Base-by-base conservation (phyloP, 2,113 vertebrate genomes). In the Cariama cristata region DNA sequence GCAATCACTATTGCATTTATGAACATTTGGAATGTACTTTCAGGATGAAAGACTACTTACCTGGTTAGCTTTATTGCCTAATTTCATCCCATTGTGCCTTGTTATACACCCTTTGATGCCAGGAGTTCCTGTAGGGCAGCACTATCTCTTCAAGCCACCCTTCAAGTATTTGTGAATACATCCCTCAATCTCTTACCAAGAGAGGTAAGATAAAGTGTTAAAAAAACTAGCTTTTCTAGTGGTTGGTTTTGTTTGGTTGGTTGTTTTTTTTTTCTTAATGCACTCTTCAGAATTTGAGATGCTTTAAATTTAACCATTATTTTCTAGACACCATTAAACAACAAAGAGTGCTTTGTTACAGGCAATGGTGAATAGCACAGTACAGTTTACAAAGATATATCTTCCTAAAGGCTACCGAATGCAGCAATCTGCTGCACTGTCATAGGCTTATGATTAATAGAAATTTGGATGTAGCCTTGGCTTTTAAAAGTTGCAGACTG, bases 151-250 rank as follows among this genome's bases (percentile, higher is more conserved):
- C 28, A 2, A 93, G 64, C 12, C 59, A 74, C 72, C 28, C 91
- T 91, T 91, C 72, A 88, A 86, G 45, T 94, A 82, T 85, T 69
- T 91, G 60, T 59, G 71, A 96, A 89, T 45, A 66, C 23, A 85
- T 60, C 2, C 22, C 45, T 86, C 62, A 26, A 85, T 95, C 56
- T 89, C 49, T 53, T 72, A 91, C 62, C 77, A 92, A 52, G 77
- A 89, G 58, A 76, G 14, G 8, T 42, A 58, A 89, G 74, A 79
- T 58, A 91, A 94, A 91, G 64, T 17, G 66, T 58, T 68, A 27
- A 77, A 83, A 38, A 4, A 4, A 6, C 18, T 49, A 49, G 27
- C 40, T 85, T 95, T 95, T 67, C 53, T 58, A 80, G 30, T 1
- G 1, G 32, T 67, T 92, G 67, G 16, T 13, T 56, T 90, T 92